Evolutionary conservation across 1,140 invertebrate species (phyloP).

Genomic region (Venustaconcha ellipsiformis): DNA sequence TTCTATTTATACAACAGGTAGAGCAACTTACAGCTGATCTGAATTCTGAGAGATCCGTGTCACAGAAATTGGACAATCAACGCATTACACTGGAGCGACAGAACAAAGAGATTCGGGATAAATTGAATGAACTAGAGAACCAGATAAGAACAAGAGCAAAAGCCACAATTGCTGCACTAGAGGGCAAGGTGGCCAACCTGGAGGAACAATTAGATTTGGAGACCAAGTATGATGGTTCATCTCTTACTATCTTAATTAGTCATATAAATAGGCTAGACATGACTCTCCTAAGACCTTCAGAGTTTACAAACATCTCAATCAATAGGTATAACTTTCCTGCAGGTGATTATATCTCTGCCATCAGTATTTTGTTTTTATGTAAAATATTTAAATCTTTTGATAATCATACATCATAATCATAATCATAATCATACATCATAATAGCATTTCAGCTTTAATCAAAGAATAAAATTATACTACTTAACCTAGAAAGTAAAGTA

Average conservation of each 20-base stretch:
- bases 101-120: constrained; percentile 84
- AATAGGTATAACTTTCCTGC: too few relatives aligned
- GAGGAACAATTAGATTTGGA: constrained; percentile 96
- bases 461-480: too few relatives aligned
- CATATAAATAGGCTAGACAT: background rate
- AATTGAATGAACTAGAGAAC: constrained; percentile 93
- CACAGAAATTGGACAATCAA: constrained; percentile 87
- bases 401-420: too few relatives aligned
- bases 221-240: constrained; percentile 75
- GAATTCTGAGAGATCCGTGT: constrained; percentile 85
- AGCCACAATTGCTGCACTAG: constrained; percentile 92
- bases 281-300: background rate
- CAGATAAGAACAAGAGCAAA: constrained; percentile 92
- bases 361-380: too few relatives aligned
- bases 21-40: constrained; percentile 89
- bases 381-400: too few relatives aligned
- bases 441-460: too few relatives aligned
- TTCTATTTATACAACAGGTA: constrained; percentile 70
- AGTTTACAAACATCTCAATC: background rate
- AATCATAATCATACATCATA: too few relatives aligned
- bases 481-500: too few relatives aligned
- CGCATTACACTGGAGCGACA: constrained; percentile 90
- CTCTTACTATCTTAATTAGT: background rate
- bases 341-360: too few relatives aligned
- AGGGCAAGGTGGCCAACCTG: constrained; percentile 92